Percentiles rank a stretch among this genome's conserved stretches.
Evolutionary conservation across 2,797 vertebrate species (phyloP).

Genomic region (Diplodus puntazzo): DNA sequence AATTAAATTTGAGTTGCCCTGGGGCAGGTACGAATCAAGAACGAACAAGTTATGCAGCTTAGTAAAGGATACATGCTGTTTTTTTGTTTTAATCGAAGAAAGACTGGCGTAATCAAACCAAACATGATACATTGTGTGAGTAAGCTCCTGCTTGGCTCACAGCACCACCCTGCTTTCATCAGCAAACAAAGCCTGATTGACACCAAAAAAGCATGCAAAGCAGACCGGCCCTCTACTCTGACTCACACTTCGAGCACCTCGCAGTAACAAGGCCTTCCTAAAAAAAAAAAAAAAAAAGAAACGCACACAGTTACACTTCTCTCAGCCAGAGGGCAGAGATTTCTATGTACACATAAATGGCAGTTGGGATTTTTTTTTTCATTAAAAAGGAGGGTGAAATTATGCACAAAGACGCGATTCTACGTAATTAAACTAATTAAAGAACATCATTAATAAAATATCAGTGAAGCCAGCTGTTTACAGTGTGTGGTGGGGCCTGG

Average conservation of each 20-base stretch:
- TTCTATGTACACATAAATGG: slow-evolving; percentile 79
- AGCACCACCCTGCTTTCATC: slow-evolving; percentile 78
- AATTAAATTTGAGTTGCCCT: slow-evolving; percentile 48
- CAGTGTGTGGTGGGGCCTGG: slow-evolving; percentile 79
- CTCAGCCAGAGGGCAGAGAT: slow-evolving; percentile 77
- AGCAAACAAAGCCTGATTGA: slow-evolving; percentile 77
- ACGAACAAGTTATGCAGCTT: slow-evolving; percentile 43
- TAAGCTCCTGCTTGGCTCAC: slow-evolving; percentile 60
- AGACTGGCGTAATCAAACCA: slow-evolving; percentile 62
- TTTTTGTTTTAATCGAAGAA: slow-evolving; percentile 49
- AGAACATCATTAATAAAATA: slow-evolving; percentile 91
- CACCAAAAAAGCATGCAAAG: slow-evolving; percentile 72
- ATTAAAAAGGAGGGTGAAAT: slow-evolving; percentile 82
- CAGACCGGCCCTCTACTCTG: slow-evolving; percentile 57
- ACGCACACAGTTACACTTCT: slow-evolving; percentile 65
- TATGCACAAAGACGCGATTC: slow-evolving; percentile 86
- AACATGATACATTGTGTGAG: slow-evolving; percentile 68
- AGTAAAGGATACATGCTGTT: slow-evolving; percentile 26
- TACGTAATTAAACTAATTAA: slow-evolving; percentile 90
- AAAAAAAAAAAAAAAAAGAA: slow-evolving; percentile 60
- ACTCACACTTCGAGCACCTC: slow-evolving; percentile 64
- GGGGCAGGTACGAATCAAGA: slow-evolving; percentile 55
- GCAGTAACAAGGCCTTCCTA: slow-evolving; percentile 33
- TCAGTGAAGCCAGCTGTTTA: slow-evolving; percentile 88
- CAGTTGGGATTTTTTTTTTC: slow-evolving; percentile 78